A percentile compares a stretch with the other conserved stretches of the same genome.
phyloP scores from a whole-genome alignment of 2,113 vertebrate genomes.

The Gadus chalcogrammus region DNA sequence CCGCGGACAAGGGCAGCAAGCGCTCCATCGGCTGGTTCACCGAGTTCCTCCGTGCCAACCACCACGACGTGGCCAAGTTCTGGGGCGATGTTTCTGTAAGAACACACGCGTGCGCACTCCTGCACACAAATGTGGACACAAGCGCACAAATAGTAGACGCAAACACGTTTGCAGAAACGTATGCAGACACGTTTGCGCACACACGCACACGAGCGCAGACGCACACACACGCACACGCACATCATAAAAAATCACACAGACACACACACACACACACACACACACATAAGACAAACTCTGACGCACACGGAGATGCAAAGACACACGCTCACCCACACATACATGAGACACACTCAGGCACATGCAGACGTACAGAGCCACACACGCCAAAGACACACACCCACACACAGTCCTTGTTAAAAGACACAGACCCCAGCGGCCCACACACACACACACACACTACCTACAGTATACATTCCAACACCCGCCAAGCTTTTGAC shows the following conservation, averaged over 20 bases:
- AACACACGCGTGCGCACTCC: slow-evolving; percentile 28
- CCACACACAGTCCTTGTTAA: slow-evolving; percentile 6
- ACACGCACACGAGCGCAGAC: slow-evolving; percentile 25
- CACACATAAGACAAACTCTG: slow-evolving; percentile 19
- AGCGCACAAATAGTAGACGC: not conserved
- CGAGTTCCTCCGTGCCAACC: slow-evolving; percentile 90
- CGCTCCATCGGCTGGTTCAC: slow-evolving; percentile 98
- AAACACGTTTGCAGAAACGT: not conserved
- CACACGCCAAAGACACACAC: slow-evolving; percentile 13
- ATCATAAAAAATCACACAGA: slow-evolving; percentile 2
- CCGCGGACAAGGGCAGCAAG: slow-evolving; percentile 95
- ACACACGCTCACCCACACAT: slow-evolving; percentile 3
- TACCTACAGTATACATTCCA: slow-evolving; percentile 20
- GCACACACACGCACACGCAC: slow-evolving; percentile 4
- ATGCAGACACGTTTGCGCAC: slow-evolving; percentile 19
- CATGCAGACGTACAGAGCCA: not conserved
- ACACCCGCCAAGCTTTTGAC: slow-evolving; percentile 36
- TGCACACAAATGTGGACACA: slow-evolving; percentile 7
- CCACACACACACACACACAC: slow-evolving; percentile 15
- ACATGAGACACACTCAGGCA: not conserved
- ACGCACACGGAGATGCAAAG: slow-evolving; percentile 29
- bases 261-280: slow-evolving; percentile 17
- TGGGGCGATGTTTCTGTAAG: slow-evolving; percentile 98
- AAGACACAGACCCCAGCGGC: no score
- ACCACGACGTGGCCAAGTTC: slow-evolving; percentile 93